Base-by-base conservation (phyloP, 2,888 invertebrate species). In the Tenthredo amoena region DNA sequence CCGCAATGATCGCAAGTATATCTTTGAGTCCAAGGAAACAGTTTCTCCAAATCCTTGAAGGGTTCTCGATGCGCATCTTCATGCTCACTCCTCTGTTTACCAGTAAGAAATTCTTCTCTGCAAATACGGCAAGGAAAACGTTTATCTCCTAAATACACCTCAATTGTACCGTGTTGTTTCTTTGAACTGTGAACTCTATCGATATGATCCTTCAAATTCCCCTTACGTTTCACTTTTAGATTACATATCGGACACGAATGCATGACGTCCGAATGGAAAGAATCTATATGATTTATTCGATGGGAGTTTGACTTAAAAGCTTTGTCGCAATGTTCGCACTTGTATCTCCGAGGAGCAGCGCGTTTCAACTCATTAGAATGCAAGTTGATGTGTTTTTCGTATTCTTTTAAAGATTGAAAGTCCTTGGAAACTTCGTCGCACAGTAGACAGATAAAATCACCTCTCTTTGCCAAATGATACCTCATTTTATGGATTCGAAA, bases 401-500 rank as follows among this genome's bases (percentile, higher is more conserved):
- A 83, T 47, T 83, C 83, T n/a, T 47, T 26, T 10, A 21, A 21
- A 31, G 83, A 83, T 47, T 47, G 15, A 68, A 83, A 83, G 31
- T 83, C 21, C 47, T 71, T 12, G 4, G 43, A n/a, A 65, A 71
- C 43, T 31, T 68, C 31, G 37, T 68, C 83, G 34, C 83, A 83
- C 31, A 83, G 68, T 18, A 83, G n/a, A 31, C 83, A 83, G 18
- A 83, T 83, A 15, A 47, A 83, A 83, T 83, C 83, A 83, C 83
- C 83, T 37, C 83, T 83, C 40, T 83, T 68, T 37, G 43, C 43
- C 12, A 83, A 68, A 68, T 83, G 83, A 18, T 83, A 83, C 83
- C 47, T 83, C 83, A 83, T 83, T 71, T 83, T 83, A n/a, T 83
- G 83, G 18, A 83, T 21, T 18, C 65, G 83, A 40, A 83, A 83